phyloP scores from a whole-genome alignment of 2,888 invertebrate genomes.

The Sericinus montela region DNA sequence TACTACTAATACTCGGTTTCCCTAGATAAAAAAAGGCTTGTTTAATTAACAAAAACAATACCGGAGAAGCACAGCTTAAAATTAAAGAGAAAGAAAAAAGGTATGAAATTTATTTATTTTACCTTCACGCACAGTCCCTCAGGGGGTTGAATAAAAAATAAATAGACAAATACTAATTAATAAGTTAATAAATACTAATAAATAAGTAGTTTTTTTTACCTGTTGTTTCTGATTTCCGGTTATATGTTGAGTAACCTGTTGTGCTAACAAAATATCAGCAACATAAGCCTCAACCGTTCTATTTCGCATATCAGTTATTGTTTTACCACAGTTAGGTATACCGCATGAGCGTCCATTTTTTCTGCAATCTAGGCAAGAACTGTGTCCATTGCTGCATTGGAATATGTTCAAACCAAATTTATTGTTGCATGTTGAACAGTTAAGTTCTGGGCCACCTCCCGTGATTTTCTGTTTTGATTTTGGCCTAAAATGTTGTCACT shows the following conservation, averaged over 20 bases:
- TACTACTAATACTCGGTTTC: too few species aligned
- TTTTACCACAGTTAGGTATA: constrained; percentile 27
- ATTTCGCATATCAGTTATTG: constrained; percentile 44
- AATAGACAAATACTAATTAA: too few species aligned
- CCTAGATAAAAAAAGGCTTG: too few species aligned
- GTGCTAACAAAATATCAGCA: constrained; percentile 22
- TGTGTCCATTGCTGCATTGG: constrained; percentile 47
- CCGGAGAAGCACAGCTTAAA: too few species aligned
- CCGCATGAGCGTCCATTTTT: constrained; percentile 30
- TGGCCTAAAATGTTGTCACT: constrained; percentile 1
- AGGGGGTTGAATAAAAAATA: too few species aligned
- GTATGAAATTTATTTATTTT: too few species aligned
- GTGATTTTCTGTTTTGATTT: not conserved
- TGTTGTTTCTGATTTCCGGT: not conserved
- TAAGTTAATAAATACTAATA: too few species aligned
- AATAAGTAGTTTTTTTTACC: not conserved
- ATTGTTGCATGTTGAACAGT: constrained; percentile 43
- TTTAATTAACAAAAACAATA: too few species aligned
- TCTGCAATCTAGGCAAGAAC: constrained; percentile 42
- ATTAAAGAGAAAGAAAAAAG: too few species aligned
- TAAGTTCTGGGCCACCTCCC: constrained; percentile 24
- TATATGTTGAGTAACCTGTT: not conserved
- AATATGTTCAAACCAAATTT: constrained; percentile 38
- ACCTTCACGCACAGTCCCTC: too few species aligned
- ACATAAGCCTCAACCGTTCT: constrained; percentile 40